Evolutionary conservation across 92 coral and sea anemone species (phyloP), one percentile per base, ranked within the genome.

Genomic region (Porites lobata): DNA sequence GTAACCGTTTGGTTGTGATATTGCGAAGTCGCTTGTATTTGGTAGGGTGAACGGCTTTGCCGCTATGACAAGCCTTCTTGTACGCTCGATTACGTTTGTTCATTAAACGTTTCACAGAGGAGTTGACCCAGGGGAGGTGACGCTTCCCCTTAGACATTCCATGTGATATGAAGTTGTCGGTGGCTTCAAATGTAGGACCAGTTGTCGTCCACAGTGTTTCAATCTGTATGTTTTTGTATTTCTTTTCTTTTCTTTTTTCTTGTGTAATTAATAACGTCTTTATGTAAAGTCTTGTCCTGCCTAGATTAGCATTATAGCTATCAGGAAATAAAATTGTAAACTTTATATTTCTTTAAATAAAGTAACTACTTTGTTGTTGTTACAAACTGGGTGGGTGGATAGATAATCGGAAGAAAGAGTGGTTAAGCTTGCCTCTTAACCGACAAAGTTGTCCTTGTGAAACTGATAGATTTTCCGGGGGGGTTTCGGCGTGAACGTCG

Each of bases 1-100:
- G 78, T 43, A 54, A 50, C 56, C 87, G 69, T 73, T 29, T 29
- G 78, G 47, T 59, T 68, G 87, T 82, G 66, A 51, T 70, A 69
- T 82, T 82, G 26, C 79, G 79, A 20, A 82, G 87, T 63, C 78
- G 79, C 26, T 70, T 82, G 78, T 82, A 70, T 51, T 53, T 69
- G 65, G 47, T 82, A 9, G 70, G 29, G 17, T 82, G 86, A 7
- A 66, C 65, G 65, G 74, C 78, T 68, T 57, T 82, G 53, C 86
- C 78, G 43, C 77, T 82, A 22, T 56, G 79, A 66, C 67, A 17
- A 21, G 78, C 79, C 51, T 69, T 69, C 68, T 82, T 53, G 24
- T 85, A 80, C 50, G 89, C 92, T 67, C 90, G 61, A 85, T 89
- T 81, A 29, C 84, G 90, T n/a, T 70, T 86, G 78, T 90, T 90